Conservation (phyloP, 2,888 invertebrate genomes). For the Epinotia nisella region DNA sequence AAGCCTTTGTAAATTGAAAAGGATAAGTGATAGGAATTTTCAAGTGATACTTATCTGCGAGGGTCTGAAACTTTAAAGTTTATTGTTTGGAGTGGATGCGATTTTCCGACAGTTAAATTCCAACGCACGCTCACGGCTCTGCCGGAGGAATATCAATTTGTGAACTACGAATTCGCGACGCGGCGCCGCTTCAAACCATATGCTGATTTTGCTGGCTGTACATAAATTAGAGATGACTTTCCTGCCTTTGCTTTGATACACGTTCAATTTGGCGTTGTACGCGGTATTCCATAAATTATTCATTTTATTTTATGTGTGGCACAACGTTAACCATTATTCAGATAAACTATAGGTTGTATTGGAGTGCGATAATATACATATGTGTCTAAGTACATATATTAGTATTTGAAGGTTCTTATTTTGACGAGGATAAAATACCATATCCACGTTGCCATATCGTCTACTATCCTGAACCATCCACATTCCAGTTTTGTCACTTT, state of each 20-base stretch:
- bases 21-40: slow-evolving; percentile 16
- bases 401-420: not conserved
- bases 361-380: not conserved
- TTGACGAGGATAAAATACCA: no score
- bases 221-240: slow-evolving; percentile 43
- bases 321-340: not conserved
- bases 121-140: slow-evolving; percentile 58
- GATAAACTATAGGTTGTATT: not conserved
- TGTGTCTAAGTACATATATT: not conserved
- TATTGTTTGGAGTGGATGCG: slow-evolving; percentile 56
- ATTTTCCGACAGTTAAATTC: slow-evolving; percentile 61
- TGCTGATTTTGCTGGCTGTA: slow-evolving; percentile 43
- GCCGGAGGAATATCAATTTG: slow-evolving; percentile 70
- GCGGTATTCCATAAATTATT: slow-evolving; percentile 17
- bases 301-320: slow-evolving; percentile 3
- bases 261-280: slow-evolving; percentile 18
- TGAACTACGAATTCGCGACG: slow-evolving; percentile 48
- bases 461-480: no score
- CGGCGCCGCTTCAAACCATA: slow-evolving; percentile 41
- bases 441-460: no score
- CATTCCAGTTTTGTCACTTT: no score
- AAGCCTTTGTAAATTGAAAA: slow-evolving; percentile 26
- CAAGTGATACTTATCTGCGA: slow-evolving; percentile 45
- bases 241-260: slow-evolving; percentile 35
- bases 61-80: slow-evolving; percentile 57